These are phyloP conservation scores for Perognathus longimembris DNA, from an alignment of 2,113 vertebrate species.

Conservation along the genomic window DNA sequence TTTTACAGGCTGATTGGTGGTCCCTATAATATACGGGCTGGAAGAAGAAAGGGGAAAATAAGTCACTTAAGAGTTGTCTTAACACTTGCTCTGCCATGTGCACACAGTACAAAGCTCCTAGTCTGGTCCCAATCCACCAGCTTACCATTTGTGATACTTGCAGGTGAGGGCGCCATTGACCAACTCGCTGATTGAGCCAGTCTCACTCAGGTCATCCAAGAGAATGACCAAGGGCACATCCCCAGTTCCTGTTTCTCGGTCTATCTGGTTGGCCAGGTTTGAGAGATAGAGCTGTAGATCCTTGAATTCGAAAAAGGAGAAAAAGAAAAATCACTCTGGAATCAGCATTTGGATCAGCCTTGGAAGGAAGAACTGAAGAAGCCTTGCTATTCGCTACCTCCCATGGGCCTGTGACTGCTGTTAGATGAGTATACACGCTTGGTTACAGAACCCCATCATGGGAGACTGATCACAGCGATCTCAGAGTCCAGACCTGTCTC, in stretches of 20 bases:
- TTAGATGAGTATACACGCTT: background rate
- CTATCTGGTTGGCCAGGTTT: conserved; percentile 96
- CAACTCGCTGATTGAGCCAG: conserved; percentile 93
- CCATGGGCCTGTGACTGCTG: background rate
- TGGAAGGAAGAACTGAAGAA: background rate
- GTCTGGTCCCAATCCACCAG: background rate
- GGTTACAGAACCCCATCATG: background rate
- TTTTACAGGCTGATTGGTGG: conserved; percentile 96
- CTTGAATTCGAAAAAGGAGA: conserved; percentile 79
- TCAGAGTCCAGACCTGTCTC: background rate
- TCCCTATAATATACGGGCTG: conserved; percentile 97
- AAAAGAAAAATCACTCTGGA: background rate
- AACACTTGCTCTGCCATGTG: background rate
- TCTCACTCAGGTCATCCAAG: conserved; percentile 94
- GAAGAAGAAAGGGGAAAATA: background rate
- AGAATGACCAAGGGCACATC: conserved; percentile 95
- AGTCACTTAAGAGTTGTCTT: background rate
- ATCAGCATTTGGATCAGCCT: too few species aligned
- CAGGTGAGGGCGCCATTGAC: conserved; percentile 96
- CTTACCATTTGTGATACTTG: conserved; percentile 99
- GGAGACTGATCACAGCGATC: background rate
- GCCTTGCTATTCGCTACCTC: background rate
- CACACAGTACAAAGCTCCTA: rapidly evolving
- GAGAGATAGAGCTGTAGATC: conserved; percentile 97
- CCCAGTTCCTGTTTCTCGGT: conserved; percentile 90